These are phyloP conservation scores for Elysia crispata DNA, from an alignment of 2,888 invertebrate species.

Conservation along the genomic window DNA sequence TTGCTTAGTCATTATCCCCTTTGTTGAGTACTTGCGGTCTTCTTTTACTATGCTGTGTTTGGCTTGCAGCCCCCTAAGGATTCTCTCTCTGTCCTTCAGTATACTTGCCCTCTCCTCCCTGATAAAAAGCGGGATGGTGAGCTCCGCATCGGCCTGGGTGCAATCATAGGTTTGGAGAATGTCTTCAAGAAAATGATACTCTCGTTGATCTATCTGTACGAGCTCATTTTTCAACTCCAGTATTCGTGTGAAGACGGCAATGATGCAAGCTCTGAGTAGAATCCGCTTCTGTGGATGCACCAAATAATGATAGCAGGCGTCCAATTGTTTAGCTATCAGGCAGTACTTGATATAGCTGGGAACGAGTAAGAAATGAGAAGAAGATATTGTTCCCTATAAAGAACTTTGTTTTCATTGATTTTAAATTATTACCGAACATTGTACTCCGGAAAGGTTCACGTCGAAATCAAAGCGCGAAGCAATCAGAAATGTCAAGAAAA, in stretches of 20 bases:
- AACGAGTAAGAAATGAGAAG: neutral
- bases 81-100: slow-evolving; percentile 9
- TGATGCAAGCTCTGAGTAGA: slow-evolving; percentile 18
- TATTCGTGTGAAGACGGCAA: slow-evolving; percentile 18
- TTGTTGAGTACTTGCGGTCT: no score
- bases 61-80: no score
- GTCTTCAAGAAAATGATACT: slow-evolving; percentile 39
- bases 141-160: slow-evolving; percentile 14
- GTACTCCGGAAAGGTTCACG: no score
- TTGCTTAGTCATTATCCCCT: neutral
- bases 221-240: slow-evolving; percentile 41
- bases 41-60: no score
- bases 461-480: no score
- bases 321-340: slow-evolving; percentile 23
- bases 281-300: slow-evolving; percentile 37
- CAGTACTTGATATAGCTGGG: slow-evolving; percentile 41
- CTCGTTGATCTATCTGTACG: slow-evolving; percentile 33
- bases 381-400: no score
- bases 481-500: no score
- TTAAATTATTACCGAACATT: no score
- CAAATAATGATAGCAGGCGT: slow-evolving; percentile 37
- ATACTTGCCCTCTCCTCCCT: neutral
- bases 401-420: no score
- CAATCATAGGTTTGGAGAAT: slow-evolving; percentile 21
- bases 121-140: slow-evolving; percentile 31